These are phyloP conservation scores for Proterorhinus semilunaris DNA, from an alignment of 2,113 vertebrate species.

Conservation along the genomic window DNA sequence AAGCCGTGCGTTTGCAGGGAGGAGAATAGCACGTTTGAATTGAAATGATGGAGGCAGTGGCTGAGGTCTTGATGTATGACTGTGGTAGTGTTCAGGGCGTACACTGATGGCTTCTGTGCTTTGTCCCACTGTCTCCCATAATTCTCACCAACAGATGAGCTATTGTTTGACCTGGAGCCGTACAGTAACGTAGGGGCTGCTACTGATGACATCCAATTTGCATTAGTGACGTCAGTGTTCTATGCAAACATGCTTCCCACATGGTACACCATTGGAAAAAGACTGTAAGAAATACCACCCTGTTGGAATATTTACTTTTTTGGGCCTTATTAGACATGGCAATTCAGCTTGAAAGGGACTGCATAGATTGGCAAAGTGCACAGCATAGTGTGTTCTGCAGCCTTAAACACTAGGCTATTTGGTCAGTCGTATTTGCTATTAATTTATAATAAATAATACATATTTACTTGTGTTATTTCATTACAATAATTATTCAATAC, in stretches of 20 bases:
- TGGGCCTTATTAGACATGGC: too few relatives aligned
- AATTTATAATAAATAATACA: too few relatives aligned
- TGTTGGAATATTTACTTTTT: too few relatives aligned
- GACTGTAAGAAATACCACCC: too few relatives aligned
- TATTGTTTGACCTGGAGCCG: constrained; percentile 59
- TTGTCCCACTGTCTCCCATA: constrained; percentile 47
- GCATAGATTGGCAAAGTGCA: too few relatives aligned
- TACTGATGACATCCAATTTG: constrained; percentile 24
- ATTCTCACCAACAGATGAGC: constrained; percentile 53
- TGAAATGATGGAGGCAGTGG: constrained; percentile 60
- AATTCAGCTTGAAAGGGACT: too few relatives aligned
- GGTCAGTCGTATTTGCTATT: too few relatives aligned
- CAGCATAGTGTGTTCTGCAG: too few relatives aligned
- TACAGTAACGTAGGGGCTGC: constrained; percentile 54
- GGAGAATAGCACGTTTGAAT: constrained; percentile 56
- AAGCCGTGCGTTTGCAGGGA: constrained; percentile 40
- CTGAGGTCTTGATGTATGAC: constrained; percentile 59
- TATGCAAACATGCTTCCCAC: constrained; percentile 7
- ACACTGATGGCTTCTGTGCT: constrained; percentile 67
- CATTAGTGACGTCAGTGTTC: constrained; percentile 25
- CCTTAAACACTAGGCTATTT: too few relatives aligned
- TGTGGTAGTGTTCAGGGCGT: constrained; percentile 63
- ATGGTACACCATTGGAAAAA: not conserved
- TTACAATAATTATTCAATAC: too few relatives aligned
- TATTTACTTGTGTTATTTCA: too few relatives aligned